phyloP scores from a whole-genome alignment of 1,140 invertebrate genomes.

The Phthorimaea operculella region DNA sequence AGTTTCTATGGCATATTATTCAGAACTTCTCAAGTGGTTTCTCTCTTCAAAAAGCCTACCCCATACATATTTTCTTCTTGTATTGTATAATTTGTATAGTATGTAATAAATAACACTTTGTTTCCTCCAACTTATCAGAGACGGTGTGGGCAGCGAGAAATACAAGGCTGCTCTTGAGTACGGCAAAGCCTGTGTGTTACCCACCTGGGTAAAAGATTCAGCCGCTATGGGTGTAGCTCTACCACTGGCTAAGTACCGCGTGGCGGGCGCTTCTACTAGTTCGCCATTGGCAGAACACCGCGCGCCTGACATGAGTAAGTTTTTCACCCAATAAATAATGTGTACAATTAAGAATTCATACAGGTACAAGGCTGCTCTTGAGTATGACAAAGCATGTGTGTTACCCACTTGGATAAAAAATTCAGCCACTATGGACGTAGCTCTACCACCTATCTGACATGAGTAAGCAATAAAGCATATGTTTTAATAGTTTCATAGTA shows the following conservation, averaged over 20 bases:
- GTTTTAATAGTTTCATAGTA: too few relatives aligned
- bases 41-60: too few relatives aligned
- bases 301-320: constrained; percentile 59
- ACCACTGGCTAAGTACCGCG: constrained; percentile 73
- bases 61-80: too few relatives aligned
- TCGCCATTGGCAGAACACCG: constrained; percentile 70
- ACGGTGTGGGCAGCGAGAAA: constrained; percentile 80
- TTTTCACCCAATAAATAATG: too few relatives aligned
- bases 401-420: constrained; percentile 82
- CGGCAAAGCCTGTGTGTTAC: constrained; percentile 77
- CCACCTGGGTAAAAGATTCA: constrained; percentile 84
- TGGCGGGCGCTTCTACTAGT: constrained; percentile 63
- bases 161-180: constrained; percentile 81
- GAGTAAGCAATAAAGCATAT: too few relatives aligned
- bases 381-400: constrained; percentile 80
- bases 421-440: constrained; percentile 78
- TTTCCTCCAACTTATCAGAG: constrained; percentile 27
- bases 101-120: too few relatives aligned
- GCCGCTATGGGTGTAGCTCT: constrained; percentile 78
- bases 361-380: constrained; percentile 80
- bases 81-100: too few relatives aligned
- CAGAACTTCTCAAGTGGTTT: too few relatives aligned
- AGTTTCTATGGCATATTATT: too few relatives aligned
- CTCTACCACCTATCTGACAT: too few relatives aligned
- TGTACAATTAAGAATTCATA: too few relatives aligned